Base-by-base conservation (phyloP, 2,113 vertebrate genomes). In the Patagioenas fasciata region DNA sequence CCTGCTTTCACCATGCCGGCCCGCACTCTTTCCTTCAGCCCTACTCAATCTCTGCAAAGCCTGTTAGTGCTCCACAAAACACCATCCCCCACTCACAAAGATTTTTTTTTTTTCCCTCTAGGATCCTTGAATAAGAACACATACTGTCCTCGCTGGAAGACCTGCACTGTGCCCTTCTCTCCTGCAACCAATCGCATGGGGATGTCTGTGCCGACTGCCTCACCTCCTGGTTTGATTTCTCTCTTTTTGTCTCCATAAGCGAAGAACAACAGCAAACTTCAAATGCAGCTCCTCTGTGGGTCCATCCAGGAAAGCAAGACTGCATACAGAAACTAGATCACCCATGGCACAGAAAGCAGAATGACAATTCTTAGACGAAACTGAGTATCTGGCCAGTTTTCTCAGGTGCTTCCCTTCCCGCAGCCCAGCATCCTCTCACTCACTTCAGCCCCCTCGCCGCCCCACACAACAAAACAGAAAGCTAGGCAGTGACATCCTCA, bases 171-270 rank as follows among this genome's bases (percentile, higher is more conserved):
- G 66, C 20, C 66, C 38, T 85, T 34, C 71, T 60, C 79, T 80
- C 38, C 1, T 5, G 23, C 4, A 2, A 62, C 23, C 4, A 1
- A 31, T 0, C 19, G 58, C 38, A 13, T 0, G 8, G 64, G 36
- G 56, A 66, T 10, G n/a, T 9, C 51, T 20, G 36, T 5, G 40
- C 48, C 18, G 56, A 58, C 11, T 13, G 47, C 80, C 53, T 67
- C 65, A 25, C 53, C 83, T 51, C 80, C 36, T 1, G 0, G 32
- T 85, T 25, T 18, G 6, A 75, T 12, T 53, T 53, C 70, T 77
- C 47, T 47, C 44, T 26, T 42, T 44, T 66, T 23, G 15, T 0
- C 61, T n/a, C 60, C 10, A 0, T 12, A 34, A 50, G 32, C 3
- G 0, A 66, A 62, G 60, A 65, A 0, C 12, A 77, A 85, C 42